phyloP scores from a whole-genome alignment of 2,113 vertebrate genomes.

The Martes martes region DNA sequence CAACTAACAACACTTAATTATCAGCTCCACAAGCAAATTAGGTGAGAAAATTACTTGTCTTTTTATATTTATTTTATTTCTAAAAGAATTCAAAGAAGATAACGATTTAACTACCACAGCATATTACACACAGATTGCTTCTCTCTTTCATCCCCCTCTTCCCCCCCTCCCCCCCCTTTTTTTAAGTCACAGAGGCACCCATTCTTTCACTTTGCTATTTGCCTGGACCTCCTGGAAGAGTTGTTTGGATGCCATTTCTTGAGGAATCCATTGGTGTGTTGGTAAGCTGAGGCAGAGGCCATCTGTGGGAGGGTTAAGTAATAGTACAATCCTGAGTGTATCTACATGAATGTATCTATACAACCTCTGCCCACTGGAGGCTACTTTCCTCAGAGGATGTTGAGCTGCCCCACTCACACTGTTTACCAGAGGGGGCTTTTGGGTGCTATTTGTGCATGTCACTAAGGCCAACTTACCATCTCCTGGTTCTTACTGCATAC shows the following conservation, averaged over 20 bases:
- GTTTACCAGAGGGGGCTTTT: background rate
- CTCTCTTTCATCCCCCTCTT: background rate
- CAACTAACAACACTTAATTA: conserved; percentile 88
- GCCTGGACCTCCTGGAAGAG: background rate
- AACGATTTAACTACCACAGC: conserved; percentile 70
- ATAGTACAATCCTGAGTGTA: background rate
- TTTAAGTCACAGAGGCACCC: background rate
- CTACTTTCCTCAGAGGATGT: background rate
- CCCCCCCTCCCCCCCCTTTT: background rate
- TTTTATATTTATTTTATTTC: conserved; percentile 88
- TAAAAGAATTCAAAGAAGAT: conserved; percentile 80
- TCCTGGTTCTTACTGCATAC: background rate
- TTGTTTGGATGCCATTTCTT: background rate
- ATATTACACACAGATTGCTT: conserved; percentile 59
- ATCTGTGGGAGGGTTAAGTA: background rate
- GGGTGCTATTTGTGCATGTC: background rate
- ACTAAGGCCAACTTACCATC: background rate
- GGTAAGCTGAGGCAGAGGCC: background rate
- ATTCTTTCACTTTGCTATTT: background rate
- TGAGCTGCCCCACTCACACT: background rate
- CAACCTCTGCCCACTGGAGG: background rate
- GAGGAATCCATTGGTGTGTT: background rate
- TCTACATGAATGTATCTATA: background rate
- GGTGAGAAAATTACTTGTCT: conserved; percentile 90
- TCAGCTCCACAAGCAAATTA: conserved; percentile 89